phyloP scores from a whole-genome alignment of 2,113 vertebrate genomes.

The Paraplagusia blochii region DNA sequence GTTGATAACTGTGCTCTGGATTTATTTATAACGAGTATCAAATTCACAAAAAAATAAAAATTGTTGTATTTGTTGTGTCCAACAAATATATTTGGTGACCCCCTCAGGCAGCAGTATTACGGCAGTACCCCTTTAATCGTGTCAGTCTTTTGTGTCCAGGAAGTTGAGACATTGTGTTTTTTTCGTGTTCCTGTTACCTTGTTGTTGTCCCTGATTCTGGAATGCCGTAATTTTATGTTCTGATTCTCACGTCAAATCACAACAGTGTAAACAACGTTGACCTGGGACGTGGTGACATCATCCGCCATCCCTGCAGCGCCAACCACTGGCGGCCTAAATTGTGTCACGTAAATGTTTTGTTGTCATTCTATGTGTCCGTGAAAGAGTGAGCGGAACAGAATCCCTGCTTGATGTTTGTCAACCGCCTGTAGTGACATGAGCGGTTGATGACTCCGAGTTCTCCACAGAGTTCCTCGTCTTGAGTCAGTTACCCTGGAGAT shows the following conservation, averaged over 20 bases:
- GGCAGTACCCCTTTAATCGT: no score
- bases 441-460: not conserved
- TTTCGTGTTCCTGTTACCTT: not conserved
- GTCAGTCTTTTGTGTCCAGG: no score
- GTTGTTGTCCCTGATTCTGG: no score
- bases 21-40: no score
- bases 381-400: conserved; percentile 9
- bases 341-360: conserved; percentile 2
- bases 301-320: not conserved
- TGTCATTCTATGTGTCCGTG: not conserved
- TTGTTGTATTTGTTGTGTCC: no score
- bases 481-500: no score
- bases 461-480: no score
- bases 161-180: not conserved
- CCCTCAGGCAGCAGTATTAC: no score
- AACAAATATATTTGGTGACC: no score
- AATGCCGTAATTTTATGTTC: not conserved
- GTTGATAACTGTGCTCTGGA: no score
- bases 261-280: not conserved
- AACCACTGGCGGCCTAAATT: not conserved
- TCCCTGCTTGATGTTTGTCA: not conserved
- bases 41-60: no score
- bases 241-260: not conserved
- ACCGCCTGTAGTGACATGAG: not conserved
- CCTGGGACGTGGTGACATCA: not conserved